Conservation (phyloP, 2,888 invertebrate genomes). For the Phoronis australis region DNA sequence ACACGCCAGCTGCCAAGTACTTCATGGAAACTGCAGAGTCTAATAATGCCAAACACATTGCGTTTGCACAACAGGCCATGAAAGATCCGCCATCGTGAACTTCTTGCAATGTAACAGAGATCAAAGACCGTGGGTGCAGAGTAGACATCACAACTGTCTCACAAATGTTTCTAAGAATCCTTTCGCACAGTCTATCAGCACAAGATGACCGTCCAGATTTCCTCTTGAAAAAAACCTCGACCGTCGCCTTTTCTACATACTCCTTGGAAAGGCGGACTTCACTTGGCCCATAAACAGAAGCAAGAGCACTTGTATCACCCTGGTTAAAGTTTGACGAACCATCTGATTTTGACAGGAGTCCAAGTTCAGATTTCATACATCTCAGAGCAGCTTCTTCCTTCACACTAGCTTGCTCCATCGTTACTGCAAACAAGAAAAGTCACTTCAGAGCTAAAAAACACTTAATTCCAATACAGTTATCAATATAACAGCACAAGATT, state of each 20-base stretch:
- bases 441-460: too few species aligned
- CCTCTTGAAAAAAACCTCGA: slow-evolving; percentile 73
- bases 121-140: slow-evolving; percentile 74
- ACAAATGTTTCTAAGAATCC: slow-evolving; percentile 70
- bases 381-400: too few species aligned
- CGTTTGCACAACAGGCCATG: slow-evolving; percentile 75
- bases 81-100: slow-evolving; percentile 65
- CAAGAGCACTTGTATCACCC: slow-evolving; percentile 71
- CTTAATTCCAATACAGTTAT: too few species aligned
- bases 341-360: slow-evolving; percentile 35
- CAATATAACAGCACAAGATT: too few species aligned
- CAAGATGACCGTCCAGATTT: slow-evolving; percentile 71
- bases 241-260: slow-evolving; percentile 69
- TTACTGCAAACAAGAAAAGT: too few species aligned
- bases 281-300: slow-evolving; percentile 74
- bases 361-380: slow-evolving; percentile 27
- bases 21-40: slow-evolving; percentile 80
- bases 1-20: slow-evolving; percentile 73
- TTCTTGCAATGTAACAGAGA: slow-evolving; percentile 78
- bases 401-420: too few species aligned
- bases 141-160: slow-evolving; percentile 67
- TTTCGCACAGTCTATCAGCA: slow-evolving; percentile 69
- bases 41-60: slow-evolving; percentile 73
- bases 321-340: slow-evolving; percentile 35
- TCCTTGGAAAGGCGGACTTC: slow-evolving; percentile 74